A percentile compares a stretch with the other conserved stretches of the same genome.
Conservation (phyloP, 2,888 invertebrate species). For the Cataglyphis altisquamis region DNA sequence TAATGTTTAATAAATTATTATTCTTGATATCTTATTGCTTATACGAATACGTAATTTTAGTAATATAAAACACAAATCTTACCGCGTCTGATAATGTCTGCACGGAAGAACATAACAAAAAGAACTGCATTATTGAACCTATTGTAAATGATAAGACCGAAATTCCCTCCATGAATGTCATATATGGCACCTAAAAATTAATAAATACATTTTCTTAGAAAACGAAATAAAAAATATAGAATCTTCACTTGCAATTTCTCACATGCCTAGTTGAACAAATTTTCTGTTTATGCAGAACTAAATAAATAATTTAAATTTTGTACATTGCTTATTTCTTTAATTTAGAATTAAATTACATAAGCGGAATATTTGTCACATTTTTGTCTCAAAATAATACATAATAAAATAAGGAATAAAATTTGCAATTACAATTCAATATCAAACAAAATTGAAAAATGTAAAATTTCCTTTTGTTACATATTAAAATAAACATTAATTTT, state of each 20-base stretch:
- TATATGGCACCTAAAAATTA: conserved; percentile 9
- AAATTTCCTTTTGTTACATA: not conserved
- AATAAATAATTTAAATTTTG: not conserved
- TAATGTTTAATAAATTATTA: not conserved
- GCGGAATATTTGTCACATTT: not conserved
- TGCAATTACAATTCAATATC: not conserved
- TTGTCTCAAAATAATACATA: not conserved
- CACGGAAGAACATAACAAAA: conserved; percentile 72
- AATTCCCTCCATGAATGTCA: not conserved
- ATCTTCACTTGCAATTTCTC: not conserved
- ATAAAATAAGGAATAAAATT: not conserved
- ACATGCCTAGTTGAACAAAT: not conserved
- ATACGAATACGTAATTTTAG: not conserved
- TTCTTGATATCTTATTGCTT: not conserved
- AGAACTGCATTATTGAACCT: conserved; percentile 70
- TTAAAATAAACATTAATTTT: not conserved
- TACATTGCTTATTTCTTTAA: not conserved
- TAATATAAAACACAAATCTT: conserved; percentile 33
- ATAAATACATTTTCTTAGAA: not conserved
- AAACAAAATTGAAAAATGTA: not conserved
- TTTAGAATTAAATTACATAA: not conserved
- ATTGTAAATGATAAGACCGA: conserved; percentile 57
- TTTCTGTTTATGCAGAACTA: not conserved
- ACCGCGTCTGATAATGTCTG: conserved; percentile 76
- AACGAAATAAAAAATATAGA: not conserved